These are phyloP conservation scores for Aphyosemion australe DNA, from an alignment of 2,113 vertebrate genomes.

Conservation along the genomic window DNA sequence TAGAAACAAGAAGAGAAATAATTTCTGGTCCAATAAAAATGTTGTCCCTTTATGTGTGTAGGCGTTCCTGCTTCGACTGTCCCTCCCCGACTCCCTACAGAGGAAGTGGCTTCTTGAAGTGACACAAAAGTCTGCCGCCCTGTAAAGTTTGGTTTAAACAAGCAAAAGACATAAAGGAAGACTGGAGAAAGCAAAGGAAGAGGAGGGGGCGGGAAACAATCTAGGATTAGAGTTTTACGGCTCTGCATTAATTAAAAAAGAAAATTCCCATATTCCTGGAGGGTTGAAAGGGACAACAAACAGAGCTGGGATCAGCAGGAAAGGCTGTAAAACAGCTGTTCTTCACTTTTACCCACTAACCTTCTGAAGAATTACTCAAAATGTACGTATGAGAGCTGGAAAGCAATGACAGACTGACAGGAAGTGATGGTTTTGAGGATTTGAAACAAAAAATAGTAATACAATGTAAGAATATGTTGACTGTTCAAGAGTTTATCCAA, in stretches of 20 bases:
- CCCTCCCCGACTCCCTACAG: constrained; percentile 32
- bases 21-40: neutral
- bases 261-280: constrained; percentile 66
- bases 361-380: constrained; percentile 26
- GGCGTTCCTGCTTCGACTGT: neutral
- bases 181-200: constrained; percentile 61
- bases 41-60: constrained; percentile 37
- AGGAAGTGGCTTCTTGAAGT: constrained; percentile 57
- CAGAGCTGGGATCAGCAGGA: constrained; percentile 41
- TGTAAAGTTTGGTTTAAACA: constrained; percentile 73
- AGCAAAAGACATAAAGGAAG: constrained; percentile 52
- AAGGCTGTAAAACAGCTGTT: constrained; percentile 74
- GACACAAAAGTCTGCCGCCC: constrained; percentile 69
- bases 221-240: constrained; percentile 68
- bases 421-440: neutral
- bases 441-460: neutral
- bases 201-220: constrained; percentile 49
- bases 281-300: constrained; percentile 60
- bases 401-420: constrained; percentile 2
- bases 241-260: constrained; percentile 70
- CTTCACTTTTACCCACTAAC: constrained; percentile 51
- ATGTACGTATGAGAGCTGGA: constrained; percentile 21
- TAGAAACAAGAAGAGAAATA: neutral
- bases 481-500: no score
- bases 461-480: neutral